Evolutionary conservation across 2,888 invertebrate genomes (phyloP).

Genomic region (Pogonocherus hispidulus): DNA sequence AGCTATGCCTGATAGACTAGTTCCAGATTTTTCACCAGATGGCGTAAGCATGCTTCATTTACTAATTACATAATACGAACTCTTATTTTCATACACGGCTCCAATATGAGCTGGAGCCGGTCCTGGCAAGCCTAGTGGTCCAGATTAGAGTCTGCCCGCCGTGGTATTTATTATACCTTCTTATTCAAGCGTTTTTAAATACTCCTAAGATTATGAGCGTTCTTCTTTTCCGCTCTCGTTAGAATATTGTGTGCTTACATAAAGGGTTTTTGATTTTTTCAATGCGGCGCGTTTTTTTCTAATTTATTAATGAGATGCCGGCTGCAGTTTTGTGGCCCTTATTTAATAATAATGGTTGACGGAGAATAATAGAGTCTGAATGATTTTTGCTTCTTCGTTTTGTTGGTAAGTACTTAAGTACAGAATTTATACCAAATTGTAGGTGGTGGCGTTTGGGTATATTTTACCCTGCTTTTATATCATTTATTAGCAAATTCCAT

Average conservation of each 20-base stretch:
- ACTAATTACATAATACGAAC: too few relatives aligned
- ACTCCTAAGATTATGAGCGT: conserved; percentile 35
- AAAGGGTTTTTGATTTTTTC: conserved; percentile 24
- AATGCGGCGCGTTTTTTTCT: conserved; percentile 9
- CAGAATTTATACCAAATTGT: too few relatives aligned
- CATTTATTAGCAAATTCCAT: too few relatives aligned
- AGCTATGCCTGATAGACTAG: too few relatives aligned
- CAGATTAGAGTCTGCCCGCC: conserved; percentile 54
- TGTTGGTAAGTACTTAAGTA: too few relatives aligned
- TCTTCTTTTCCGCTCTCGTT: conserved; percentile 35
- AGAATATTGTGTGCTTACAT: conserved; percentile 19
- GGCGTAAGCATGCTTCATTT: too few relatives aligned
- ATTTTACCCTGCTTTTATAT: too few relatives aligned
- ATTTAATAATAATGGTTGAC: conserved; percentile 7
- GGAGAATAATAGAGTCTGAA: conserved; percentile 1
- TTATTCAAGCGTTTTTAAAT: conserved; percentile 41
- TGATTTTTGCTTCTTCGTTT: not conserved
- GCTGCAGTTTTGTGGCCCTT: conserved; percentile 2
- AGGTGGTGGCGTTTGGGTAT: too few relatives aligned
- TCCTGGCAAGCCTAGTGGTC: conserved; percentile 47
- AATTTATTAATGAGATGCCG: conserved; percentile 23
- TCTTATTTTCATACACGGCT: conserved; percentile 38
- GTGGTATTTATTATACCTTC: conserved; percentile 48
- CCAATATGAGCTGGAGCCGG: conserved; percentile 44
- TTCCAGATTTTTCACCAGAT: too few relatives aligned